Evolutionary conservation across 2,888 invertebrate species (phyloP), one percentile per base, ranked within the genome.

Genomic region (Drymonia ruficornis): DNA sequence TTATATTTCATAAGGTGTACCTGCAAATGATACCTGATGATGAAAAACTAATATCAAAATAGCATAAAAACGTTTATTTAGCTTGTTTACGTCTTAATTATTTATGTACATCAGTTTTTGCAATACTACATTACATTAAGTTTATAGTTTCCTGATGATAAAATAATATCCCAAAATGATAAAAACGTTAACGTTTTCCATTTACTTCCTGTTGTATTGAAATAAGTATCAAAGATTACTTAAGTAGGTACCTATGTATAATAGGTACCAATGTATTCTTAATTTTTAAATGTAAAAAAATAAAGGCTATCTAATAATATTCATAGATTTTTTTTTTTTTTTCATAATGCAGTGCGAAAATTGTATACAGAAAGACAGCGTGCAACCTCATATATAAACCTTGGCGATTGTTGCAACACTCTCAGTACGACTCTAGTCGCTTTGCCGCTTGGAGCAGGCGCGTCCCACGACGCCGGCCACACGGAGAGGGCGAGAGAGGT

Each of bases 341-440:
- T 19, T 13, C 43, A 61, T 58, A 69, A 67, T 56, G 57, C 59
- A 72, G 31, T 73, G 67, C 75, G 72, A 73, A 74, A 71, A 72
- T 74, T 71, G 65, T 77, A 64, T 69, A 73, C 70, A 75, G 76
- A 80, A 76, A 76, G 74, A 69, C 81, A 69, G 74, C 78, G 68
- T 87, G 80, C 86, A 89, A 85, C 78, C 82, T 90, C 83, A 91
- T 91, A 92, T 91, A 90, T 91, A 91, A 91, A 85, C 87, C 86
- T 89, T 87, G 87, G 86, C 72, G 83, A 78, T 79, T 79, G 89
- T 91, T 91, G 88, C 89, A 90, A 91, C 88, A 91, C 86, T 79
- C 86, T 92, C 93, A 93, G 93, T 93, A 86, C 88, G 91, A 88
- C 93, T 93, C 93, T 93, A 93, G 93, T 93, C 93, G 93, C 93